phyloP scores from a whole-genome alignment of 2,888 invertebrate species.

The Metopia argyrocephala region DNA sequence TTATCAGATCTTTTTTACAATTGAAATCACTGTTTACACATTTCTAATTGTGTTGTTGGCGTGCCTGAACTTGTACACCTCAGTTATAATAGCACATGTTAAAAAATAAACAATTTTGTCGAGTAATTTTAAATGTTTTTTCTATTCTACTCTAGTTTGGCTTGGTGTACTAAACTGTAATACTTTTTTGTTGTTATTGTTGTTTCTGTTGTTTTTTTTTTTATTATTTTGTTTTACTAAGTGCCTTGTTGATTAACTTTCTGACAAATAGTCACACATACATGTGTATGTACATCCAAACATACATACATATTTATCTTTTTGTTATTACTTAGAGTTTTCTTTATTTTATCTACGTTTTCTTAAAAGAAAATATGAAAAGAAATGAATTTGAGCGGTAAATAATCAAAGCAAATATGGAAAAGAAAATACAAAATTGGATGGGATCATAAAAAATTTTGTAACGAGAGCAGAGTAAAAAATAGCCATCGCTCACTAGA shows the following conservation, averaged over 20 bases:
- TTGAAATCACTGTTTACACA: no score
- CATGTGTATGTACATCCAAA: background rate
- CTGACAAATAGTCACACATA: no score
- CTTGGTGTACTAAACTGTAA: background rate
- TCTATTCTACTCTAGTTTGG: background rate
- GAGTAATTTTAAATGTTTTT: constrained; percentile 14
- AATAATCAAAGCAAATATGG: background rate
- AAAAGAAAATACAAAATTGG: background rate
- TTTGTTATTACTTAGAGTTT: background rate
- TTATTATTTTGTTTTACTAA: no score
- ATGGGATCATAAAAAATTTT: background rate
- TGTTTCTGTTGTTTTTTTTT: no score
- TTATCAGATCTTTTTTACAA: no score
- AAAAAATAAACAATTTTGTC: constrained; percentile 37
- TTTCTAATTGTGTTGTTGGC: no score
- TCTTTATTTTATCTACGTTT: background rate
- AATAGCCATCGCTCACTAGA: background rate
- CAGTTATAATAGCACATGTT: constrained; percentile 20
- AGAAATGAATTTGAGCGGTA: constrained; percentile 15
- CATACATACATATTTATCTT: no score
- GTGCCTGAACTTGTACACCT: constrained; percentile 21
- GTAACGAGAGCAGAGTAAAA: background rate
- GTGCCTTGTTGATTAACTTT: no score
- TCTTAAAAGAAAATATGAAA: constrained; percentile 13
- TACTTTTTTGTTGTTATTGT: background rate